Evolutionary conservation across 2,888 invertebrate species (phyloP).

Genomic region (Polydrusus tereticollis): DNA sequence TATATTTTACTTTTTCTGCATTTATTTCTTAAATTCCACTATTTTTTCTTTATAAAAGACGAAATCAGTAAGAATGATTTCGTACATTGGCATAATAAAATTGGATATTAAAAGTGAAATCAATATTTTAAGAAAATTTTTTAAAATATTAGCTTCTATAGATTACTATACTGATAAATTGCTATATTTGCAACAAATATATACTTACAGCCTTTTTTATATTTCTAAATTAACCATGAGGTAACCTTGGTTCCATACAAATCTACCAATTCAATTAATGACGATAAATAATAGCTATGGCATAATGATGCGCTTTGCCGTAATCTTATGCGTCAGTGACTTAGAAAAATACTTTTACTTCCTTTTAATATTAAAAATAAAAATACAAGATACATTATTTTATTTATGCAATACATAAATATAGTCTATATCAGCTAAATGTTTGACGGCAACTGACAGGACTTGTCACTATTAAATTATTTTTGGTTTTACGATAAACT

Average conservation of each 20-base stretch:
- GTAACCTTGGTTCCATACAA: conserved; percentile 27
- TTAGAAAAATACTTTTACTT: conserved; percentile 25
- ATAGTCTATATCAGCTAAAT: no score
- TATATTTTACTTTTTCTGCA: neutral
- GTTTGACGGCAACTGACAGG: no score
- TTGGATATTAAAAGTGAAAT: no score
- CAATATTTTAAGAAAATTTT: no score
- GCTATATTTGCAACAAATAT: neutral
- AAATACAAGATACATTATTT: neutral
- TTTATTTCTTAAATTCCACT: neutral
- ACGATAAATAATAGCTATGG: conserved; percentile 26
- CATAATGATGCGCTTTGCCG: conserved; percentile 32
- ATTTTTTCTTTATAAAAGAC: neutral
- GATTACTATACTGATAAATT: no score
- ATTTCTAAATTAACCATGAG: neutral
- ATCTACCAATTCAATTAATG: conserved; percentile 23
- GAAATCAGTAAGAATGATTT: no score
- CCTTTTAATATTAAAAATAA: conserved; percentile 5
- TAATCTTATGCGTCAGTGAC: conserved; percentile 34
- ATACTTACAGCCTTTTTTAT: neutral
- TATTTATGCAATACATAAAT: no score
- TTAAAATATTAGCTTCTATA: no score
- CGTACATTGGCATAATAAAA: no score
- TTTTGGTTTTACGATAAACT: no score
- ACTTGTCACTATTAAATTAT: no score